These are phyloP conservation scores for Acyrthosiphon pisum DNA, from an alignment of 1,140 invertebrate species.

Conservation along the genomic window DNA sequence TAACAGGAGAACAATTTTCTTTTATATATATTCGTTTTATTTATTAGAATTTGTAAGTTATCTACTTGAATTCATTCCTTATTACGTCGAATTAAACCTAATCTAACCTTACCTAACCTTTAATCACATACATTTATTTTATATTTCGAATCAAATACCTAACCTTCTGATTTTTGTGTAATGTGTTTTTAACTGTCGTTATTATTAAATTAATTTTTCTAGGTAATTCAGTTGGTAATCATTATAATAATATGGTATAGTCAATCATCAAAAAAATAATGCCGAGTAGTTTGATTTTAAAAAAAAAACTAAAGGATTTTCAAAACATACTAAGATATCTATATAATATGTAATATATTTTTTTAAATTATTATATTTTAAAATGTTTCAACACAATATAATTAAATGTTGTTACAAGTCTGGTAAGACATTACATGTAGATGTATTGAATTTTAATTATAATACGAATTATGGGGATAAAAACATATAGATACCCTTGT, in stretches of 20 bases:
- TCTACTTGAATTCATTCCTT: neutral
- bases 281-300: neutral
- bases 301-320: neutral
- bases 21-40: neutral
- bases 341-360: neutral
- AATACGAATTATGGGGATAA: neutral
- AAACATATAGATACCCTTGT: neutral
- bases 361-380: neutral
- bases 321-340: neutral
- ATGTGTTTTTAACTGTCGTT: neutral
- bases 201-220: neutral
- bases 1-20: neutral
- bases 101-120: slow-evolving; percentile 5
- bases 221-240: neutral
- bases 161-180: neutral
- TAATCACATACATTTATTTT: neutral
- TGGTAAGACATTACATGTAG: neutral
- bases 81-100: neutral
- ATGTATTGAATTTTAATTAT: neutral
- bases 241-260: neutral
- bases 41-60: neutral
- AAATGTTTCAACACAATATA: neutral
- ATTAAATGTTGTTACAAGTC: neutral
- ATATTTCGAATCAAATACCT: neutral
- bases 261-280: neutral